Conservation (phyloP, 2,797 vertebrate genomes). For the Anolis apletophallus region DNA sequence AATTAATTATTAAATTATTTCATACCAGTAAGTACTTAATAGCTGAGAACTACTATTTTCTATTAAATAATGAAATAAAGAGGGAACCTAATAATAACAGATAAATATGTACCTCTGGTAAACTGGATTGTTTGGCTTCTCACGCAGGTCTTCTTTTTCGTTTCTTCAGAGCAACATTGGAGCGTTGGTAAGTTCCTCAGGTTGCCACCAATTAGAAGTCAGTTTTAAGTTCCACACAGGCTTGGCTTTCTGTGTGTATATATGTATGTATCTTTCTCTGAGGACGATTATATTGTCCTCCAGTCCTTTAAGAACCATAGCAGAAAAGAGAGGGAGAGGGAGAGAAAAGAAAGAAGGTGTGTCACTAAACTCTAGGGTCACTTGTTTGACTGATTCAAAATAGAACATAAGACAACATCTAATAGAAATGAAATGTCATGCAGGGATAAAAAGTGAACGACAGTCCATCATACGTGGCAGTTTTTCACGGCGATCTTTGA, state of each 20-base stretch:
- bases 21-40: not conserved
- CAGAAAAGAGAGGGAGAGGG: conserved; percentile 51
- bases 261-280: conserved; percentile 44
- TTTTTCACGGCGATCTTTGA: conserved; percentile 59
- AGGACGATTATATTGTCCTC: conserved; percentile 63
- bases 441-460: conserved; percentile 62
- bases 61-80: not conserved
- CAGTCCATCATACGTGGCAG: conserved; percentile 67
- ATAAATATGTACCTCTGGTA: conserved; percentile 72
- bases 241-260: conserved; percentile 17
- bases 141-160: conserved; percentile 31
- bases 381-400: conserved; percentile 59
- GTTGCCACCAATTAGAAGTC: conserved; percentile 38
- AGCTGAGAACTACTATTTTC: not conserved
- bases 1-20: conserved; percentile 46
- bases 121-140: conserved; percentile 51
- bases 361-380: conserved; percentile 63
- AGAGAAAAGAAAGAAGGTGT: conserved; percentile 56
- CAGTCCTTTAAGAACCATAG: conserved; percentile 67
- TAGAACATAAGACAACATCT: conserved; percentile 53
- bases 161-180: conserved; percentile 75
- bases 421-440: conserved; percentile 64
- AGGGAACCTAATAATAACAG: not conserved
- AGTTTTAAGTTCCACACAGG: conserved; percentile 32
- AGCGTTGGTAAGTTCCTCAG: conserved; percentile 62